These are phyloP conservation scores for Hemicentrotus pulcherrimus DNA, from an alignment of 35 echinoderm and acorn worm species.

Conservation along the genomic window DNA sequence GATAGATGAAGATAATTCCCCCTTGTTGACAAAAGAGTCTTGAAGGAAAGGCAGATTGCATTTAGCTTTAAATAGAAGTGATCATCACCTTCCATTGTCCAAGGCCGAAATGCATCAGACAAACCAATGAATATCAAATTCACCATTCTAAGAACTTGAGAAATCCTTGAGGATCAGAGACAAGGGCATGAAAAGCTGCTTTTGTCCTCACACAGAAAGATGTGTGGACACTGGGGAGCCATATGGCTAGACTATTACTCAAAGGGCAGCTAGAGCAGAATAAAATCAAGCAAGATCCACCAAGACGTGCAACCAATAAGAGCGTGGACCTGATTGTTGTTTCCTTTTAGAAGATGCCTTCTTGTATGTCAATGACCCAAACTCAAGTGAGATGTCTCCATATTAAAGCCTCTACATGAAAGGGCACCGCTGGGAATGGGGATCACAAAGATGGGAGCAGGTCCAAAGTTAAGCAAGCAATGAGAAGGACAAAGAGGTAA, in stretches of 20 bases:
- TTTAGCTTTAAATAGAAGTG: not conserved
- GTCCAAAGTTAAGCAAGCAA: not conserved
- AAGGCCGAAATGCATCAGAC: not conserved
- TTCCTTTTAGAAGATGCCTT: not conserved
- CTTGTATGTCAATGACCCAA: not conserved
- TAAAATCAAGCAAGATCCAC: not conserved
- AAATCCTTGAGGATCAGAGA: not conserved
- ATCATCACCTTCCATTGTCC: not conserved
- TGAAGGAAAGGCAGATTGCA: not conserved
- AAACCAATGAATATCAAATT: not conserved
- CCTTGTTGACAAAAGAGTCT: not conserved
- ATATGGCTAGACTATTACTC: slow-evolving; percentile 6
- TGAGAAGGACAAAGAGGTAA: not conserved
- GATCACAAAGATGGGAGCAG: not conserved
- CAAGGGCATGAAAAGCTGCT: not conserved
- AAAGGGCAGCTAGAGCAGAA: not conserved
- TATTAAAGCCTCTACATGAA: not conserved
- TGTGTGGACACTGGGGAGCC: not conserved
- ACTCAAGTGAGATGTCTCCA: not conserved
- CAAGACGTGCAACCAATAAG: not conserved
- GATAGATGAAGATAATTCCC: not conserved
- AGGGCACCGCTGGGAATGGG: not conserved
- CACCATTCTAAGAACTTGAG: not conserved
- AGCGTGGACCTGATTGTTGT: not conserved
- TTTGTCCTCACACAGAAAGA: not conserved